Base-by-base conservation (phyloP, 2,113 vertebrate species). In the Sebastes schlegelii region DNA sequence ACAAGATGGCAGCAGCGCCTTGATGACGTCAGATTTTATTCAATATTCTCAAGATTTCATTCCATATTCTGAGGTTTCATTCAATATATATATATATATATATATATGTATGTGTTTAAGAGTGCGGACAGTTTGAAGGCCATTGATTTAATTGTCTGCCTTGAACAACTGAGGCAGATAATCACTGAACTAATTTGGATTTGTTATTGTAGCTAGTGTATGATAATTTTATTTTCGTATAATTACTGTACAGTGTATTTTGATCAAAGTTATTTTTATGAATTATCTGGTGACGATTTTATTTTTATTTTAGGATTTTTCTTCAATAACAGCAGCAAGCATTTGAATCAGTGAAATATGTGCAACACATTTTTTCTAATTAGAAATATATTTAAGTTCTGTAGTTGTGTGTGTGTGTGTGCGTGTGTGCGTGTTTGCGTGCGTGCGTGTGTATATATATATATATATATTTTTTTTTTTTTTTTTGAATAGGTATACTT, bases 231-330 rank as follows among this genome's bases (percentile, higher is more conserved):
- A 86, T 94, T 94, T 92, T 89, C 68, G 26, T 91, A 92, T 85
- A 60, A 88, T 90, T 89, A 81, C 64, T 81, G 80, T 88, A 89
- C 81, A 82, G 80, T 82, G 82, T 88, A 91, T 90, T 94, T 89
- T 91, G 77, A 88, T 85, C 74, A 91, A 86, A 92, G 60, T 95
- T 93, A 94, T 94, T 94, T 93, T 94, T 87, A 91, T 84, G 84
- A 93, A 88, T 92, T 91, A 82, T 82, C 78, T 74, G 70, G 76
- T 83, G 78, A 75, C 92, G 90, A 75, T 83, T 93, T 87, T 90
- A 85, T 86, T 89, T 84, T 90, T 86, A 85, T 84, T 81, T 74
- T 65, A 16, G 70, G 52, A 52, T 79, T 45, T 66, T 66, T 67
- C 23, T 70, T 45, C 74, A 85, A 67, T 85, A 81, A 90, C 77